A percentile compares a stretch with the other conserved stretches of the same genome.
These are phyloP conservation scores for Porphyrio hochstetteri DNA, from an alignment of 2,113 vertebrate species.

Conservation along the genomic window DNA sequence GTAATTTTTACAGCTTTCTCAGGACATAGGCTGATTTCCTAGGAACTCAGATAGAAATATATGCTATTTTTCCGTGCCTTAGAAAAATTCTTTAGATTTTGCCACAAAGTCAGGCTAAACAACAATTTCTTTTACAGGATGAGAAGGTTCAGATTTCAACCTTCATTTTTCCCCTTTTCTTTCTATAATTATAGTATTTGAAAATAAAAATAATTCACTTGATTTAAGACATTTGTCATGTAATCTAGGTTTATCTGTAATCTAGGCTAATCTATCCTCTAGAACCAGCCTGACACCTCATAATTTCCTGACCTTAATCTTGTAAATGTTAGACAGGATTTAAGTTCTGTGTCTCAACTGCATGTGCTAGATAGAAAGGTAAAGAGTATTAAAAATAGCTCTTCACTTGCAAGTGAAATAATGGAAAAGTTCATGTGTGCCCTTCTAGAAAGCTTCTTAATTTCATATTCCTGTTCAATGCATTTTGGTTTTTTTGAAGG, in stretches of 20 bases:
- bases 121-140: background rate
- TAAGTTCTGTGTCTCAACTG: background rate
- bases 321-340: background rate
- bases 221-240: background rate
- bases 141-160: background rate
- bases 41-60: background rate
- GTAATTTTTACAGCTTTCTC: background rate
- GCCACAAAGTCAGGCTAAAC: background rate
- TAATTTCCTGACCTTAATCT: background rate
- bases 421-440: fast-evolving
- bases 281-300: background rate
- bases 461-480: background rate
- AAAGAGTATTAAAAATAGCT: background rate
- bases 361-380: background rate
- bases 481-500: background rate
- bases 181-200: background rate
- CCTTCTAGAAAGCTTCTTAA: background rate
- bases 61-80: background rate
- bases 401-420: background rate
- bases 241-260: background rate
- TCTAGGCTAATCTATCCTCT: background rate
- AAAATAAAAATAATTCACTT: background rate
- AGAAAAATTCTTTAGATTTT: background rate
- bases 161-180: background rate
- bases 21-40: background rate